phyloP scores from a whole-genome alignment of 2,888 invertebrate genomes.

The Eucriotettix oculatus region DNA sequence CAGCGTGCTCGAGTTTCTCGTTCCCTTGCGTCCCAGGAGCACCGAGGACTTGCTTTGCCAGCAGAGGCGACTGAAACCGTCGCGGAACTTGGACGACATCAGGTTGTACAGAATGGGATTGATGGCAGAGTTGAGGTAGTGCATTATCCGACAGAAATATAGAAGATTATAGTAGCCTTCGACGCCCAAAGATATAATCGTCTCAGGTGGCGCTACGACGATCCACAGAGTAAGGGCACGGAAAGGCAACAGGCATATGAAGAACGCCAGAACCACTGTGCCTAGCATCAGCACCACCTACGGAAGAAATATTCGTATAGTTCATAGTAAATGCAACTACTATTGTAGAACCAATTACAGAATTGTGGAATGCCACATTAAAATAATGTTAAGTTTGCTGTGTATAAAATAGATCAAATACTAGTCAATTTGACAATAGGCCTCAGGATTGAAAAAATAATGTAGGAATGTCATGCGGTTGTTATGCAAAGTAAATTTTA shows the following conservation, averaged over 20 bases:
- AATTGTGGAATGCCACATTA: too few species aligned
- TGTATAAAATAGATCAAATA: too few species aligned
- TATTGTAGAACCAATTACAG: too few species aligned
- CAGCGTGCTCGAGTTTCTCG: neutral
- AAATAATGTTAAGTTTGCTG: too few species aligned
- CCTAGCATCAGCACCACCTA: slow-evolving; percentile 68
- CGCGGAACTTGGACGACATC: slow-evolving; percentile 81
- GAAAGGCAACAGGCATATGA: slow-evolving; percentile 77
- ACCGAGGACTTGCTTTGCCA: slow-evolving; percentile 25
- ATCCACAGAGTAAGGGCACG: slow-evolving; percentile 77
- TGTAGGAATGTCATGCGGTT: too few species aligned
- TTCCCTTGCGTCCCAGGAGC: neutral
- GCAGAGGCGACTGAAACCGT: slow-evolving; percentile 52
- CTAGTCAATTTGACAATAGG: too few species aligned
- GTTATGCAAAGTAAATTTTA: too few species aligned
- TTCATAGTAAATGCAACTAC: too few species aligned
- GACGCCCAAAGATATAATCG: slow-evolving; percentile 44
- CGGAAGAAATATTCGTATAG: neutral
- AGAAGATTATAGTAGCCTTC: slow-evolving; percentile 68
- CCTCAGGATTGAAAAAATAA: too few species aligned
- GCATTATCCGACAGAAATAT: slow-evolving; percentile 73
- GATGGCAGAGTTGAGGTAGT: slow-evolving; percentile 78
- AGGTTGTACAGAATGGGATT: slow-evolving; percentile 85
- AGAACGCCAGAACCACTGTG: slow-evolving; percentile 79
- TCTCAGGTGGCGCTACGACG: slow-evolving; percentile 53